Base-by-base conservation (phyloP, 2,113 vertebrate species). In the Clarias macrocephalus region DNA sequence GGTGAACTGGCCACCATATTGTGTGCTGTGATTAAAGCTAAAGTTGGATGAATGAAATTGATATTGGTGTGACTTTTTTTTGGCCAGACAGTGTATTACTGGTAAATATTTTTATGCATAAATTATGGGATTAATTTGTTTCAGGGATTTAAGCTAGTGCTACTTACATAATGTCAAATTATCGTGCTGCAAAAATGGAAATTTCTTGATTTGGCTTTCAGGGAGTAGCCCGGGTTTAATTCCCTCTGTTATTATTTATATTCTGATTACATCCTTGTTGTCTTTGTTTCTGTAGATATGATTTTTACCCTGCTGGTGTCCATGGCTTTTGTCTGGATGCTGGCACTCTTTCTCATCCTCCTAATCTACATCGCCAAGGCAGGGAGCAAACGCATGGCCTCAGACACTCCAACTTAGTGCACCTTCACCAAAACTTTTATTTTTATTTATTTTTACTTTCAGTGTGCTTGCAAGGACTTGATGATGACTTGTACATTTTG, bases 291-390 rank as follows among this genome's bases (percentile, higher is more conserved):
- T 82, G n/a, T 88, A 95, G 95, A 85, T 52, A 9, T 93, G 0
- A 52, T 94, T 87, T 80, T 60, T 8, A 70, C 79, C 0, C 91
- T 94, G 89, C 87, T 91, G 23, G 87, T 95, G 56, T 92, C 94
- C 10, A 88, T 94, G 56, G 92, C 86, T 4, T 89, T 52, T 2
- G 85, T 95, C 65, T 95, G 93, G 92, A 89, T 85, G 5, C 42
- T 94, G 25, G 92, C 93, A 65, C 82, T 94, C 85, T 93, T 96
- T 89, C 80, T 95, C 70, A 25, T 94, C 66, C 30, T 94, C 88
- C 88, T 95, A 85, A 91, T 94, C 80, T 85, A 86, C 0, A 90
- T 95, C 52, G 92, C 92, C 73, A 95, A 93, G 72, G 91, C 92
- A 8, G 92, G 91, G 84, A 91, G 88, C 75, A 92, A 85, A 86